These are phyloP conservation scores for Heliconius ismenius DNA, from an alignment of 2,888 invertebrate genomes.

Conservation along the genomic window DNA sequence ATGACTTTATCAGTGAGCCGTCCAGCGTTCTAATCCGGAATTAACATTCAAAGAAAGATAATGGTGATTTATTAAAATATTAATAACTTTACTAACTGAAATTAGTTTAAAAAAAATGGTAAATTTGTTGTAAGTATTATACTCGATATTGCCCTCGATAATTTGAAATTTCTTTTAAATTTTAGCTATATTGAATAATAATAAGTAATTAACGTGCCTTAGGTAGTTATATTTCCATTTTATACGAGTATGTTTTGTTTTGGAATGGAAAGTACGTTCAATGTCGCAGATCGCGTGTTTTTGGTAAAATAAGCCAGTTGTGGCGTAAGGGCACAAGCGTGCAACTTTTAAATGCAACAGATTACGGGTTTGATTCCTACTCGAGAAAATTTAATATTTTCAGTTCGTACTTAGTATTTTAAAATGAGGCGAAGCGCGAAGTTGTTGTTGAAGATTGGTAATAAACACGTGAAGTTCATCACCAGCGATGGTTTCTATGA, in stretches of 20 bases:
- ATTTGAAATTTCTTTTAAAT: too few species aligned
- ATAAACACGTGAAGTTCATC: too few species aligned
- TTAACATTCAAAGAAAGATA: constrained; percentile 31
- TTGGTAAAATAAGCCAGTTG: too few species aligned
- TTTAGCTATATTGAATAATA: too few species aligned
- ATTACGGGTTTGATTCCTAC: not conserved
- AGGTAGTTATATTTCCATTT: too few species aligned
- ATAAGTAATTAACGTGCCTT: too few species aligned
- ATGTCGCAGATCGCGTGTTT: too few species aligned
- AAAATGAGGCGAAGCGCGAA: not conserved
- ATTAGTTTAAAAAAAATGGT: not conserved
- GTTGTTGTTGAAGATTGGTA: too few species aligned
- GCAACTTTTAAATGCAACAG: too few species aligned
- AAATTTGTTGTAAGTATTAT: not conserved
- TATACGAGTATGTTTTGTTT: too few species aligned
- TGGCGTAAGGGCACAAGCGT: too few species aligned
- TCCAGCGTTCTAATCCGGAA: constrained; percentile 33
- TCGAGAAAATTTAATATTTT: not conserved
- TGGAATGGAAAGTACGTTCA: not conserved
- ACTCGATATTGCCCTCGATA: too few species aligned
- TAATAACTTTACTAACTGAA: not conserved
- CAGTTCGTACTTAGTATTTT: not conserved
- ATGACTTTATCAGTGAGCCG: constrained; percentile 31
- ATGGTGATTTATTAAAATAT: constrained; percentile 19
- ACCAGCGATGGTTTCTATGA: not conserved